Conservation (phyloP, 1,140 invertebrate species). For the Dendrolimus kikuchii region DNA sequence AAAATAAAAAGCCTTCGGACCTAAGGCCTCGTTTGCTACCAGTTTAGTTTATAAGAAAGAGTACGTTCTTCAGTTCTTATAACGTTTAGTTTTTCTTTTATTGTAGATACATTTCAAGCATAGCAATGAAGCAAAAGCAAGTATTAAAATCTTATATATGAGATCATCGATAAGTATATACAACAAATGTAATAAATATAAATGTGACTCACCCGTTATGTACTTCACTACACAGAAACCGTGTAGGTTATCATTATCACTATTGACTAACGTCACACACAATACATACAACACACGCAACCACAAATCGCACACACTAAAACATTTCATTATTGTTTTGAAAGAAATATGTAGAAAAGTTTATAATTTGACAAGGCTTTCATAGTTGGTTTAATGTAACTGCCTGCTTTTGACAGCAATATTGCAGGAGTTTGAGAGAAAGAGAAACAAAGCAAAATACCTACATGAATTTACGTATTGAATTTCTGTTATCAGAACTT, state of each 20-base stretch:
- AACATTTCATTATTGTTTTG: conserved; percentile 27
- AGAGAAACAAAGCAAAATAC: conserved; percentile 29
- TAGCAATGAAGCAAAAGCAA: conserved; percentile 37
- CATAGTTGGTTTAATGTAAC: conserved; percentile 8
- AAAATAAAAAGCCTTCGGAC: no score
- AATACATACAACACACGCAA: conserved; percentile 35
- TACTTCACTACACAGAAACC: conserved; percentile 59
- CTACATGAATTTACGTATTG: conserved; percentile 31
- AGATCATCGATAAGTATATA: conserved; percentile 62
- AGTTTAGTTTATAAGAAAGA: no score
- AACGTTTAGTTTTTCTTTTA: neutral
- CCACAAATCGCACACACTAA: conserved; percentile 38
- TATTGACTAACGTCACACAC: conserved; percentile 35
- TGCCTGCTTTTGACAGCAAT: conserved; percentile 8
- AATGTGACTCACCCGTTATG: conserved; percentile 67
- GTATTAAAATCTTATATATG: conserved; percentile 59
- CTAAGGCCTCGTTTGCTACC: no score
- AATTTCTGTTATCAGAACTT: conserved; percentile 49
- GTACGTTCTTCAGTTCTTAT: neutral
- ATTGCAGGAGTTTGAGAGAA: conserved; percentile 18
- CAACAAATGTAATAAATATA: conserved; percentile 67
- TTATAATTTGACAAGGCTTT: conserved; percentile 1
- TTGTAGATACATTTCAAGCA: conserved; percentile 19
- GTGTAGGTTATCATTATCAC: conserved; percentile 69
- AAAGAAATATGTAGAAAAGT: conserved; percentile 1